phyloP scores from a whole-genome alignment of 2,797 vertebrate genomes.

The Scyliorhinus canicula region DNA sequence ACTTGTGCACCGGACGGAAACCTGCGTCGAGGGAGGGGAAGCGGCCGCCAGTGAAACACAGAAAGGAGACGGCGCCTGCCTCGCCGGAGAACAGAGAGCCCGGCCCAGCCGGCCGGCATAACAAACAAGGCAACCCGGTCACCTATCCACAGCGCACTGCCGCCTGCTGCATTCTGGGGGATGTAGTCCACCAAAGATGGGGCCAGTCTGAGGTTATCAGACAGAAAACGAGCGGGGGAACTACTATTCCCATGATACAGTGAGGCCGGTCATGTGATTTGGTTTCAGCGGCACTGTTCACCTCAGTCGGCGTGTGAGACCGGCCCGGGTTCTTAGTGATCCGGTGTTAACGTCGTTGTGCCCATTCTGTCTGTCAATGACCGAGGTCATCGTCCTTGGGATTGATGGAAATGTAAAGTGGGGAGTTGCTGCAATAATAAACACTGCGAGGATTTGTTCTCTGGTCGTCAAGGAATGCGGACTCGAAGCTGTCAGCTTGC shows the following conservation, averaged over 20 bases:
- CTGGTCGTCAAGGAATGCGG: neutral
- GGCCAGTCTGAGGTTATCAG: neutral
- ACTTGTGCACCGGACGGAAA: neutral
- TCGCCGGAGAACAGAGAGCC: no score
- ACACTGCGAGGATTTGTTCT: neutral
- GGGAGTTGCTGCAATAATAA: no score
- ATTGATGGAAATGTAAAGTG: neutral
- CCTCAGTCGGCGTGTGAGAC: neutral
- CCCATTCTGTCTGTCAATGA: neutral
- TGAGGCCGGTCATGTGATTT: neutral
- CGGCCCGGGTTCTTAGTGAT: neutral
- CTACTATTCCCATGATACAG: neutral
- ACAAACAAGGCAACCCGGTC: neutral
- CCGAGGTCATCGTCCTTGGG: neutral
- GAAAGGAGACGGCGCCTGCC: no score
- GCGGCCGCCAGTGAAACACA: neutral
- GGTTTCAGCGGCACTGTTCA: neutral
- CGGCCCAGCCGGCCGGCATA: no score
- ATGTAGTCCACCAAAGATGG: neutral
- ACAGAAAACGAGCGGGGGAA: neutral
- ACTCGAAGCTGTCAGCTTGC: neutral
- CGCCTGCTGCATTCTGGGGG: neutral
- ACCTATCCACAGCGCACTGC: neutral
- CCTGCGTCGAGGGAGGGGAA: neutral
- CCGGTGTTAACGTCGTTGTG: no score